These are phyloP conservation scores for Lasiurus cinereus DNA, from an alignment of 2,113 vertebrate genomes.

Conservation along the genomic window DNA sequence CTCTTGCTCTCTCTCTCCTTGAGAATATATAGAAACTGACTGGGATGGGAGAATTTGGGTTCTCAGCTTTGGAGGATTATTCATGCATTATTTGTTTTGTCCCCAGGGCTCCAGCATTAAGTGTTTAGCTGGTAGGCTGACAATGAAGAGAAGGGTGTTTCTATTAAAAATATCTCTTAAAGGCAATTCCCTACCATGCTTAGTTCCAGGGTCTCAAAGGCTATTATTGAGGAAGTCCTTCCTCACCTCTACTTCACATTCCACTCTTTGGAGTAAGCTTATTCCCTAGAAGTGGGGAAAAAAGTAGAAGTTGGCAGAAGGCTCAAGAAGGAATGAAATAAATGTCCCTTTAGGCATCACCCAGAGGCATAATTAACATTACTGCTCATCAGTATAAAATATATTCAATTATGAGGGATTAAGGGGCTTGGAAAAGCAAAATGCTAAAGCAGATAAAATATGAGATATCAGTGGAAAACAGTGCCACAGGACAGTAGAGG, in stretches of 20 bases:
- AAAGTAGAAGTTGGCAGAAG: slow-evolving; percentile 59
- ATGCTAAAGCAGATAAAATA: slow-evolving; percentile 76
- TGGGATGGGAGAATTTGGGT: background rate
- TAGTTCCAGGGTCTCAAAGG: slow-evolving; percentile 3
- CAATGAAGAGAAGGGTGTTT: background rate
- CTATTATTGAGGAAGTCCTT: slow-evolving; percentile 4
- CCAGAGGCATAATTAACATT: slow-evolving; percentile 78
- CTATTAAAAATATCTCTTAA: slow-evolving; percentile 15
- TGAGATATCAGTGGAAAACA: slow-evolving; percentile 65
- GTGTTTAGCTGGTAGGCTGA: background rate
- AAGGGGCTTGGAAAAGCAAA: slow-evolving; percentile 77
- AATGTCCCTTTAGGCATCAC: slow-evolving; percentile 72
- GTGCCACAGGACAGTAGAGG: background rate
- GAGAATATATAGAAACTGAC: background rate
- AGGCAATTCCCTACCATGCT: background rate
- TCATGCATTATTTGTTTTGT: background rate
- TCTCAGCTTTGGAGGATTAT: background rate
- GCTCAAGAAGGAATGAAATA: slow-evolving; percentile 76
- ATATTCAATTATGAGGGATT: slow-evolving; percentile 83
- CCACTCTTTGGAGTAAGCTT: background rate
- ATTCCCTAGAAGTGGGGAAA: background rate
- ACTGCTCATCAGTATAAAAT: slow-evolving; percentile 81
- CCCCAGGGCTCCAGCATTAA: background rate
- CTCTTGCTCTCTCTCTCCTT: background rate
- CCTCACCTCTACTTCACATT: background rate